Conservation (phyloP, 64 coral and sea anemone species). For the Stylophora pistillata region DNA sequence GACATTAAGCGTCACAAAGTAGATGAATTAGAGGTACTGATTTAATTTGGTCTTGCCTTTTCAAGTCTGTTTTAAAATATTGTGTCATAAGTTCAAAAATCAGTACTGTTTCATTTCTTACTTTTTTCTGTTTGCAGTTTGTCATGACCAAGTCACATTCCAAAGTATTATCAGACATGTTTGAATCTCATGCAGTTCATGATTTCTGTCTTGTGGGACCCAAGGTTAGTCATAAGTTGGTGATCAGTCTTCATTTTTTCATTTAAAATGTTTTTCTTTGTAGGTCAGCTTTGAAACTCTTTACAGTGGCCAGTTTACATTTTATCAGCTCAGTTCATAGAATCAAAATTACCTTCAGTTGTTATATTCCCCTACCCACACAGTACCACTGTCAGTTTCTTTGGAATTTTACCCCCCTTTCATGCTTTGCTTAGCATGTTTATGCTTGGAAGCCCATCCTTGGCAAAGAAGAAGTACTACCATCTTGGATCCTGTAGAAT, state of each 20-base stretch:
- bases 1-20: not conserved
- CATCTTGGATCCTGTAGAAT: too few relatives aligned
- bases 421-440: too few relatives aligned
- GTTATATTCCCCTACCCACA: too few relatives aligned
- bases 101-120: not conserved
- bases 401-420: too few relatives aligned
- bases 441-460: too few relatives aligned
- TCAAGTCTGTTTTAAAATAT: not conserved
- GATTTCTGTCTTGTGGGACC: constrained; percentile 96
- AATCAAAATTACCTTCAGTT: too few relatives aligned
- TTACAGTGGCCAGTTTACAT: too few relatives aligned
- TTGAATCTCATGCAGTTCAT: constrained; percentile 84
- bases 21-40: not conserved
- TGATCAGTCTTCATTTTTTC: not conserved
- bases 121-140: constrained; percentile 62
- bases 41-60: not conserved
- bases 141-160: constrained; percentile 92
- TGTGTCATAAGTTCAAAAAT: not conserved
- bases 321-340: too few relatives aligned
- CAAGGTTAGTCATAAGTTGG: constrained; percentile 32
- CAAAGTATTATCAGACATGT: constrained; percentile 76
- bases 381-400: too few relatives aligned
- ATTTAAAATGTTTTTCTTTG: not conserved
- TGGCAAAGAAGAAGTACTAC: too few relatives aligned
- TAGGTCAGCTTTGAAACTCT: too few relatives aligned